A percentile compares a stretch with the other conserved stretches of the same genome.
Conservation (phyloP, 2,888 invertebrate species). For the Miltochrista miniata region DNA sequence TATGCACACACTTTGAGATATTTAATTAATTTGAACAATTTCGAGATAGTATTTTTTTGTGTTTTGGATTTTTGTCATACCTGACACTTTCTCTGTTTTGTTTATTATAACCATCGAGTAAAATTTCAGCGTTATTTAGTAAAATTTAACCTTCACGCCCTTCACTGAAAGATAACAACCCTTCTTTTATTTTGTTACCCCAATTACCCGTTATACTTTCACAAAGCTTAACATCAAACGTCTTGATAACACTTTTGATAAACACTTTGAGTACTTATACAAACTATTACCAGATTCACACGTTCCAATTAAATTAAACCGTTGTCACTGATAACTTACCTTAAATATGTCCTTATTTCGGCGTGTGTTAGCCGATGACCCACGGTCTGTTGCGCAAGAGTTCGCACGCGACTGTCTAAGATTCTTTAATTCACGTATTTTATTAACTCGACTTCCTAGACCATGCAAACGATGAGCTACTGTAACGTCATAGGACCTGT, state of each 20-base stretch:
- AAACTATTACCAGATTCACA: background rate
- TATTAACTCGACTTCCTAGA: conserved; percentile 70
- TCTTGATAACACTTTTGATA: background rate
- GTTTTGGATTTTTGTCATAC: too few species aligned
- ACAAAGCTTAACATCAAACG: background rate
- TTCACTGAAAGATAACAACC: too few species aligned
- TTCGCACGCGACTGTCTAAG: conserved; percentile 73
- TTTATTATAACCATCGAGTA: too few species aligned
- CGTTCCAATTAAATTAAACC: background rate
- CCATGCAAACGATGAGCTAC: conserved; percentile 29
- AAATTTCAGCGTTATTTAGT: too few species aligned
- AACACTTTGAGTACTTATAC: background rate
- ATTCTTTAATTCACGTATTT: conserved; percentile 69
- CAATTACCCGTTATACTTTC: too few species aligned
- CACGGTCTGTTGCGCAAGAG: conserved; percentile 75
- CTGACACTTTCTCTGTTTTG: too few species aligned
- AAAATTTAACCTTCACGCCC: too few species aligned
- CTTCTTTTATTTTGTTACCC: too few species aligned
- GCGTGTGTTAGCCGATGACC: conserved; percentile 34
- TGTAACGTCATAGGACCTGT: conserved; percentile 23
- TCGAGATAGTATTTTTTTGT: too few species aligned
- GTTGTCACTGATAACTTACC: conserved; percentile 34
- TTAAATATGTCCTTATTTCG: conserved; percentile 26
- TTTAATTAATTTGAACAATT: too few species aligned
- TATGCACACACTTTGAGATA: too few species aligned